Percentiles rank a stretch among this genome's conserved stretches.
Evolutionary conservation across 2,888 invertebrate species (phyloP).

Genomic region (Agrotis segetum): DNA sequence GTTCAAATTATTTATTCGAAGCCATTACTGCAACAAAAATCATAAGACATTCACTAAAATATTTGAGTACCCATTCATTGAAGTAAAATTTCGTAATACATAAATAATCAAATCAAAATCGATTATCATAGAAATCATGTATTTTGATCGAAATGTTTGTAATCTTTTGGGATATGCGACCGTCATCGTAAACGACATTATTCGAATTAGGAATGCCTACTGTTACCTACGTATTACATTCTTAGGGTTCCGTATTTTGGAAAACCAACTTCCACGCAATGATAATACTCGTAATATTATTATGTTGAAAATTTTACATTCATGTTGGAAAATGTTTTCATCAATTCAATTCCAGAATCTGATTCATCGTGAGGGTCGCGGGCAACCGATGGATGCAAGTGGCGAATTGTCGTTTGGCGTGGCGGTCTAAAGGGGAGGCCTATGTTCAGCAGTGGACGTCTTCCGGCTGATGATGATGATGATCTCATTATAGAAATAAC

Average conservation of each 20-base stretch:
- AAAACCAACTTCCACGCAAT: background rate
- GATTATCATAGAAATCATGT: constrained; percentile 64
- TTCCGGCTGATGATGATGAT: too few species aligned
- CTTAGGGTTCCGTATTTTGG: constrained; percentile 13
- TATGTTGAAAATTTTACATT: background rate
- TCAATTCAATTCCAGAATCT: too few species aligned
- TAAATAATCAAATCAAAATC: constrained; percentile 50
- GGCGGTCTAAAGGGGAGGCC: too few species aligned
- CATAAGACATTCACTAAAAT: constrained; percentile 45
- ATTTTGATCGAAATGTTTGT: constrained; percentile 58
- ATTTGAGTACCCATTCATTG: constrained; percentile 43
- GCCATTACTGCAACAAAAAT: too few species aligned
- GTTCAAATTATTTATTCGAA: constrained; percentile 22
- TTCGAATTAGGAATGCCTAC: constrained; percentile 37
- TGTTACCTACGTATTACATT: constrained; percentile 37
- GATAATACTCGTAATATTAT: too few species aligned
- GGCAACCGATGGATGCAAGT: too few species aligned
- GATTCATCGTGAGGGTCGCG: too few species aligned
- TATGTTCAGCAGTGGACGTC: too few species aligned
- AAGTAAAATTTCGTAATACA: constrained; percentile 51
- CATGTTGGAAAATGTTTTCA: background rate
- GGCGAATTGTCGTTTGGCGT: too few species aligned
- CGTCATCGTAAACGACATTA: constrained; percentile 41
- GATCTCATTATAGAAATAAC: too few species aligned
- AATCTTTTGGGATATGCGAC: constrained; percentile 52